Evolutionary conservation across 2,888 invertebrate species (phyloP).

Genomic region (Ceriagrion tenellum): DNA sequence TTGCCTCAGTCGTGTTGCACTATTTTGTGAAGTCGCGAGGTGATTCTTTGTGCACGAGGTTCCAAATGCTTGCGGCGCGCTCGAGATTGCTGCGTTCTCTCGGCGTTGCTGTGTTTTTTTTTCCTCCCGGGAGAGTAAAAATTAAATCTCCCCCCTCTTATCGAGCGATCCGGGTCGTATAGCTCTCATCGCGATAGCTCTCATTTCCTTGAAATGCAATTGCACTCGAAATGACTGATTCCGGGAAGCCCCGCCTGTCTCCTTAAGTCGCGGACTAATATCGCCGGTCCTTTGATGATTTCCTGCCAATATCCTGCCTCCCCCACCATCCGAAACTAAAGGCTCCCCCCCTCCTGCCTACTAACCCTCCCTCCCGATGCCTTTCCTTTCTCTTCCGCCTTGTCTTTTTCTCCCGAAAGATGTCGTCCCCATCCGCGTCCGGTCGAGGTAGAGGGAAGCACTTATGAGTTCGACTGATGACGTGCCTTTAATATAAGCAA

Average conservation of each 20-base stretch:
- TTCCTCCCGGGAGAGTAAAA: background rate
- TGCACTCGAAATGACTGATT: constrained; percentile 16
- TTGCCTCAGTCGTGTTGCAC: too few species aligned
- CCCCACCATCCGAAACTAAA: background rate
- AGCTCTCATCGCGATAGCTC: background rate
- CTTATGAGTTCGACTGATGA: constrained; percentile 20
- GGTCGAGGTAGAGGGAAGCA: background rate
- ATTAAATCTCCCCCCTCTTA: background rate
- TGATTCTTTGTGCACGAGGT: too few species aligned
- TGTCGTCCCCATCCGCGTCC: background rate
- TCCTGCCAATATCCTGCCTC: background rate
- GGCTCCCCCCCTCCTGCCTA: too few species aligned
- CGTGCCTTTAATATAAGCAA: background rate
- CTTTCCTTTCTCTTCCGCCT: background rate
- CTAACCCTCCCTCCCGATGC: background rate
- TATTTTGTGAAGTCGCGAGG: too few species aligned
- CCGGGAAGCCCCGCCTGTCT: background rate
- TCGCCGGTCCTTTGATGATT: background rate
- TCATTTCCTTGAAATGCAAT: background rate
- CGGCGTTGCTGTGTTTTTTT: background rate
- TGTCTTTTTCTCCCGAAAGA: background rate
- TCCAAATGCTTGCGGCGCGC: too few species aligned
- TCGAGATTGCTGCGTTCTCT: too few species aligned
- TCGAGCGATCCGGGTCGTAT: background rate
- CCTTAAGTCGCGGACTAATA: background rate